Evolutionary conservation across 2,888 invertebrate genomes (phyloP).

Genomic region (Drosophila planitibia): DNA sequence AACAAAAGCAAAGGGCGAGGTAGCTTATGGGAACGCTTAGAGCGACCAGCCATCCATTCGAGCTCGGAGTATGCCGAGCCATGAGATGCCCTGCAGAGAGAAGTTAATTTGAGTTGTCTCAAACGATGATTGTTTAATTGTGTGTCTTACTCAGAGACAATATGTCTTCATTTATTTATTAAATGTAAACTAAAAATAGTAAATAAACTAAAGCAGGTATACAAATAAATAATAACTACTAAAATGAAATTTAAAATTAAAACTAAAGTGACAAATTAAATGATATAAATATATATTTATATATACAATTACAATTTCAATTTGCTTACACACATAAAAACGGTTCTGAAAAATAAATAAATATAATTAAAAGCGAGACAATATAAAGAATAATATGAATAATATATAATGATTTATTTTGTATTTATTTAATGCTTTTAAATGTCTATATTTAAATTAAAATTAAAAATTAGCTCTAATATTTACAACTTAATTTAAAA

Average conservation of each 20-base stretch:
- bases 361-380: neutral
- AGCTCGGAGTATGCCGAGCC: constrained; percentile 2
- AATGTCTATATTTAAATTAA: neutral
- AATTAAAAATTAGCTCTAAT: neutral
- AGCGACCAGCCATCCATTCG: constrained; percentile 55
- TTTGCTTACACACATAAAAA: neutral
- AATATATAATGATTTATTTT: neutral
- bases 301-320: neutral
- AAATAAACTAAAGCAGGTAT: accelerated
- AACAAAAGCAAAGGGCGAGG: constrained; percentile 51
- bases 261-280: neutral
- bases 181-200: neutral
- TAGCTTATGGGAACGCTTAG: constrained; percentile 67
- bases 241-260: neutral
- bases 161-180: neutral
- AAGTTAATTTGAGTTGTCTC: too few relatives aligned
- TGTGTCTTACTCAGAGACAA: neutral
- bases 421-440: neutral
- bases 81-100: constrained; percentile 17
- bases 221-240: neutral
- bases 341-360: neutral
- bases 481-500: neutral
- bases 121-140: neutral
- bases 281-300: neutral
- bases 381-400: neutral